Conservation (phyloP, 2,113 vertebrate species). For the Pelvicachromis taeniatus region DNA sequence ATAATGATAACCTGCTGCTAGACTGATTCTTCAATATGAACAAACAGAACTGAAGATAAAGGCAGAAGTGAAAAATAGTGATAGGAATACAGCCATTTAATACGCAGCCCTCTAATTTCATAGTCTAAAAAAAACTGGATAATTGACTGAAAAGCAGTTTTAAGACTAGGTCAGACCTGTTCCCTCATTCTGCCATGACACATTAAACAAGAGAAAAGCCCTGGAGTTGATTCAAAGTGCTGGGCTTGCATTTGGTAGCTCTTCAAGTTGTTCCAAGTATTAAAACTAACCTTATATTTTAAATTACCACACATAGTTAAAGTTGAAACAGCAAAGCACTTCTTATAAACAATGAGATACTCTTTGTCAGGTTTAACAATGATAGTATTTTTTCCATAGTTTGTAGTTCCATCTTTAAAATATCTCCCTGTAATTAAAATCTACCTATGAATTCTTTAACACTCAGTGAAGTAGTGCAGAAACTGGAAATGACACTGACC, state of each 20-base stretch:
- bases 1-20: not conserved
- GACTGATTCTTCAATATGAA: not conserved
- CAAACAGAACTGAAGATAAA: not conserved
- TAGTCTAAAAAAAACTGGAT: not conserved
- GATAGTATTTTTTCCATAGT: not conserved
- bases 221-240: not conserved
- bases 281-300: not conserved
- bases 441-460: not conserved
- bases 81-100: not conserved
- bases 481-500: too few species aligned
- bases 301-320: not conserved
- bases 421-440: not conserved
- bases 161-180: not conserved
- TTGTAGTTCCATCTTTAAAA: not conserved
- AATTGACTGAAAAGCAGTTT: not conserved
- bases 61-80: not conserved
- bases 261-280: not conserved
- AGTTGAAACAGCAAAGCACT: not conserved
- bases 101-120: not conserved
- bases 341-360: not conserved
- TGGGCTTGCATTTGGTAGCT: not conserved
- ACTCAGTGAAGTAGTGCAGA: too few species aligned
- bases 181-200: not conserved
- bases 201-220: not conserved
- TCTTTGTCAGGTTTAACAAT: not conserved